Base-by-base conservation (phyloP, 2,888 invertebrate genomes). In the Gisinianus flammeolus region DNA sequence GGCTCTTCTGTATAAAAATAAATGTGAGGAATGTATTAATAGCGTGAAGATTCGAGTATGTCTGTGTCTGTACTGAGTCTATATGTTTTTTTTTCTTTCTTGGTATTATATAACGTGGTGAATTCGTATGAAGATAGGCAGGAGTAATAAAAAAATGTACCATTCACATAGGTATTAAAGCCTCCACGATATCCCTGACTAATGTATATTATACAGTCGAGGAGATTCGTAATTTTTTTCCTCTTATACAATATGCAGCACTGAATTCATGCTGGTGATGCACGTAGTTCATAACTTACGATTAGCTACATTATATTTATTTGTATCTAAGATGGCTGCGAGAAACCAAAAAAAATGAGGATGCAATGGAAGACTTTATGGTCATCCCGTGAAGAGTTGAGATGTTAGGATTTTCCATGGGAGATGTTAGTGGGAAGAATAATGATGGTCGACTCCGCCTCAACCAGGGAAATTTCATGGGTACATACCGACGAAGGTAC, bases 401-500 rank as follows among this genome's bases (percentile, higher is more conserved):
- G 74, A 74, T 66, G 74, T 74, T 74, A 66, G 74, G n/a, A n/a
- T n/a, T n/a, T n/a, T n/a, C n/a, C n/a, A n/a, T n/a, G n/a, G n/a
- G n/a, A n/a, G 74, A 74, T 66, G 74, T 74, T 74, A 66, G 74
- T 74, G 67, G 74, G 67, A 74, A 74, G 74, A 66, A 52, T 74
- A 74, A 74, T 74, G 74, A 54, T 74, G 16, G 58, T 66, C 62
- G 54, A 67, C 74, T 74, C 74, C 74, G 74, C 74, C 74, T 67
- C 26, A 8, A 31, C 33, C 66, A 66, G 64, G 74, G 74, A 67
- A 74, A 66, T 33, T 74, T 54, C 64, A 19, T 68, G 26, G 22
- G 22, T 64, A 30, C 28, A 30, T 44, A 35, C 28, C 24, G 54
- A 44, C 22, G 54, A 30, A 54, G 26, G 24, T 54, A 30, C 22